These are phyloP conservation scores for Rhadina sibilatrix DNA, from an alignment of 2,113 vertebrate genomes.

Conservation along the genomic window DNA sequence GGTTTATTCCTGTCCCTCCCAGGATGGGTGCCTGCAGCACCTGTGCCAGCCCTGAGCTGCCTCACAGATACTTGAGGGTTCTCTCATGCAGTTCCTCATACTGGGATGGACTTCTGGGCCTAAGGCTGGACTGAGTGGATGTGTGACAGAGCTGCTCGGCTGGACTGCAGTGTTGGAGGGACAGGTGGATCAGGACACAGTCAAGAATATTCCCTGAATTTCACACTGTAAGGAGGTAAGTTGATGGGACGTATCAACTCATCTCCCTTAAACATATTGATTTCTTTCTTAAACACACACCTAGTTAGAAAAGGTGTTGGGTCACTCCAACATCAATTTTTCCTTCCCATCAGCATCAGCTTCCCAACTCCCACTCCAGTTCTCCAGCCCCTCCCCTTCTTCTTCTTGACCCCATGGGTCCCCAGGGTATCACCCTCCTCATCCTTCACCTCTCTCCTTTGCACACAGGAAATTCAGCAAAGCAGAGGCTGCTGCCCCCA, in stretches of 20 bases:
- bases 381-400: neutral
- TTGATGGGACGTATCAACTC: neutral
- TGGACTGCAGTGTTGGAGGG: neutral
- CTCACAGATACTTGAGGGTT: neutral
- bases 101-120: neutral
- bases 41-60: fast-evolving
- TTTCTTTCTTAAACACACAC: neutral
- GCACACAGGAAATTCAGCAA: neutral
- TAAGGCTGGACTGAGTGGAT: neutral
- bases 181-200: neutral
- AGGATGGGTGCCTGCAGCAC: fast-evolving
- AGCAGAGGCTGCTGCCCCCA: neutral
- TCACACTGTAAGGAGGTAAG: neutral
- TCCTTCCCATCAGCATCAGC: neutral
- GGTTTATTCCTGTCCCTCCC: neutral
- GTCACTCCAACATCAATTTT: neutral
- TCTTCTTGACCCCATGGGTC: neutral
- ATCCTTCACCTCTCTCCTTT: neutral
- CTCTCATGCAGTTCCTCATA: neutral
- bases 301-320: neutral
- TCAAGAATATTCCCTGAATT: neutral
- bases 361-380: neutral
- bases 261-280: neutral
- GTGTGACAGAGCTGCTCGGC: fast-evolving
- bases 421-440: neutral